Percentiles rank a stretch among this genome's conserved stretches.
Conservation (phyloP, 2,113 vertebrate genomes). For the Pachycephala philippinensis region DNA sequence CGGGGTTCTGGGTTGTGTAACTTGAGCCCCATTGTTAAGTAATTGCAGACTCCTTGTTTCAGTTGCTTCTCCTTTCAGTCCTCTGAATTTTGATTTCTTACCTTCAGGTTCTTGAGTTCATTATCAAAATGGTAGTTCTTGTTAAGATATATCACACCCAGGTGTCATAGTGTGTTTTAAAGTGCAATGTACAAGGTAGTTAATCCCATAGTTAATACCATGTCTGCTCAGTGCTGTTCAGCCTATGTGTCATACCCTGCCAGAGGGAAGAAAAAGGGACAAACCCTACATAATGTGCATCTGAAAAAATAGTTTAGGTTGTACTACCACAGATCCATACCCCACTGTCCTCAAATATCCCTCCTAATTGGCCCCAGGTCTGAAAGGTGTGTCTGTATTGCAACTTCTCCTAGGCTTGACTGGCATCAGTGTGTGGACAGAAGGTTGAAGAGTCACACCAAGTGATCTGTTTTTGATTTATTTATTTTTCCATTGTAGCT, state of each 20-base stretch:
- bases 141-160: background rate
- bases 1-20: background rate
- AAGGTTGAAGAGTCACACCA: background rate
- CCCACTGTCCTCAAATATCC: background rate
- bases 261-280: background rate
- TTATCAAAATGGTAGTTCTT: background rate
- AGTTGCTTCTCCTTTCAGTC: background rate
- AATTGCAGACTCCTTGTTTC: background rate
- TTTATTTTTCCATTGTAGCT: background rate
- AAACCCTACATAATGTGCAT: background rate
- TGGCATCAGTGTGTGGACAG: background rate
- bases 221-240: background rate
- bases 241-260: background rate
- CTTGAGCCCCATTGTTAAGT: background rate
- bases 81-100: background rate
- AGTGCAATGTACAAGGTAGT: background rate
- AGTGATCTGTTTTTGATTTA: background rate
- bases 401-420: background rate
- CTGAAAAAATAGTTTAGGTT: background rate
- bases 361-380: background rate
- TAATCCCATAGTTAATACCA: background rate
- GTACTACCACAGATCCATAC: background rate
- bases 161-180: background rate
- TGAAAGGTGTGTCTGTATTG: background rate
- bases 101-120: background rate